A percentile compares a stretch with the other conserved stretches of the same genome.
phyloP scores from a whole-genome alignment of 1,140 invertebrate genomes.

The Vollenhovia emeryi region DNA sequence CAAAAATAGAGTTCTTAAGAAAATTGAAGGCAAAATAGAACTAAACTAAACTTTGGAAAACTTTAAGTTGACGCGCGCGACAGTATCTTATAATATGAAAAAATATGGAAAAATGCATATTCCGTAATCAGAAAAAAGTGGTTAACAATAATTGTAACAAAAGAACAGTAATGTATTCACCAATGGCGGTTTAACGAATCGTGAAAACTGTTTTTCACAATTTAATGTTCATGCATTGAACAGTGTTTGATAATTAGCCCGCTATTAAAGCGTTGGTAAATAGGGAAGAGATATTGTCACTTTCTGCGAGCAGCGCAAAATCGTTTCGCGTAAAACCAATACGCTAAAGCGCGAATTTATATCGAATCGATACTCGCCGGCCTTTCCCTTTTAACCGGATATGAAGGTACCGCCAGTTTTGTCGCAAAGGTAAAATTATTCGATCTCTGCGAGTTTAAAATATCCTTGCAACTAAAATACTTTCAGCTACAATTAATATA shows the following conservation, averaged over 20 bases:
- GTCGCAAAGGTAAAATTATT: slow-evolving; percentile 14
- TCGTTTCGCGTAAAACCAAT: slow-evolving; percentile 46
- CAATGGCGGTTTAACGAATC: slow-evolving; percentile 17
- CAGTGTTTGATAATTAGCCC: slow-evolving; percentile 41
- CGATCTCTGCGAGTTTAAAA: background rate
- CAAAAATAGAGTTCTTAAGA: background rate
- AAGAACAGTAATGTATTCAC: background rate
- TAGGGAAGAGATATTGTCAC: slow-evolving; percentile 31
- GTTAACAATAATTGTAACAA: background rate
- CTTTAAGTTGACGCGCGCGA: background rate
- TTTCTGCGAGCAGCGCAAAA: slow-evolving; percentile 15
- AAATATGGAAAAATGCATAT: background rate
- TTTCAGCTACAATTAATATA: background rate
- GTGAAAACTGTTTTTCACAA: slow-evolving; percentile 42
- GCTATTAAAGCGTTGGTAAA: slow-evolving; percentile 45
- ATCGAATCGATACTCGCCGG: slow-evolving; percentile 27
- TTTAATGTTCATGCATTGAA: slow-evolving; percentile 32
- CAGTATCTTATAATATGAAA: background rate
- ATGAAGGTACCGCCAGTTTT: slow-evolving; percentile 12
- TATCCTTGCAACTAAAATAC: slow-evolving; percentile 16
- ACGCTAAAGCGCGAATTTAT: slow-evolving; percentile 40
- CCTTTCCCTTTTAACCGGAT: slow-evolving; percentile 44
- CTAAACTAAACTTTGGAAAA: background rate
- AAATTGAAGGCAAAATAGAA: background rate
- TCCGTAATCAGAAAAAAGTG: background rate